Evolutionary conservation across 2,113 vertebrate genomes (phyloP), one percentile per base, ranked within the genome.

Genomic region (Catagonus wagneri): DNA sequence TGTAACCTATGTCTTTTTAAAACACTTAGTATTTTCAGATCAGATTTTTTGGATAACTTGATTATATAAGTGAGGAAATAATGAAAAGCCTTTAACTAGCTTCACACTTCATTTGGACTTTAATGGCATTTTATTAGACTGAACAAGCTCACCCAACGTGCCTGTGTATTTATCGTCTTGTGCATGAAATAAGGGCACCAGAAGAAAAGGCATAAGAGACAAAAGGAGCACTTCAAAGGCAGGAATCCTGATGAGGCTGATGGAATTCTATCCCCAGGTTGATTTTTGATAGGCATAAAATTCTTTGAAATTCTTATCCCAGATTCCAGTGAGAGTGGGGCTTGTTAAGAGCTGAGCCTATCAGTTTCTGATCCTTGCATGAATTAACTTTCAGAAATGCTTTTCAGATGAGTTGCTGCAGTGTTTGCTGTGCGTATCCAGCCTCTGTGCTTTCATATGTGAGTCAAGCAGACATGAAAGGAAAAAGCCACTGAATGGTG

Each of bases 211-310:
- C 85, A 44, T 56, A 52, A 95, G 65, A 96, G 66, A 96, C 95
- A 97, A 83, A 94, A 89, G 81, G n/a, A 89, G 7, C 71, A 88
- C 79, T 95, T 95, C 79, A 93, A 96, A 97, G 83, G 34, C 76
- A 63, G 81, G 85, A 86, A 22, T 69, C 25, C 20, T 94, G 92
- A 94, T 94, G 94, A 90, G 80, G 52, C 74, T 76, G 69, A 78
- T 72, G 52, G 61, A 87, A 92, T 92, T 98, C 92, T 98, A 32
- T 94, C 65, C 86, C 75, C 69, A 85, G 84, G 90, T 81, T 94
- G 75, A 94, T 90, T 98, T 97, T 95, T 96, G 86, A 97, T 94
- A 93, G 65, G 96, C 78, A 93, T 88, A 83, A 66, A 90, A 61
- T 94, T 96, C 71, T 96, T 94, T 96, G 95, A 96, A 97, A 96